Evolutionary conservation across 1,140 invertebrate species (phyloP), one percentile per base, ranked within the genome.

Genomic region (Eciton burchellii): DNA sequence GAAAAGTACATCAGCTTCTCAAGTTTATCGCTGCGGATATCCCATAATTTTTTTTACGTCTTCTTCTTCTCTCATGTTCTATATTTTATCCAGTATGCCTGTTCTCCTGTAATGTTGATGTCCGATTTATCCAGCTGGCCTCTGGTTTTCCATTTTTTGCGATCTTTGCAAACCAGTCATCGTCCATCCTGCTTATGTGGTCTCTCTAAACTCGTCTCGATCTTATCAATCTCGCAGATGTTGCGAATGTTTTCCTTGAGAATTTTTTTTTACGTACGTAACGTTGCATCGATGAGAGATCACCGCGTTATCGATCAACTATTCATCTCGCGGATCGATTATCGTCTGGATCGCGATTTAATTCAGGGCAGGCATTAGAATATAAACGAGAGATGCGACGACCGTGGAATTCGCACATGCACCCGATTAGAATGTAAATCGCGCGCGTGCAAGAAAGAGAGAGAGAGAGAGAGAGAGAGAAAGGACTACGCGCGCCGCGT

Each of bases 391-490:
- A 19, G 57, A 24, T 21, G 59, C 29, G 59, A 9, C 59, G 59
- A 24, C 47, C 21, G 63, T 68, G 62, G 52, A 79, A 79, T 68
- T n/a, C 49, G 62, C 65, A 74, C 62, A 21, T 56, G 43, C 35
- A 68, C 35, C 56, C 74, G 35, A 79, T 79, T 79, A 79, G 74
- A 79, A 79, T 79, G 74, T 43, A 79, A 79, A 79, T 77, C 65
- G 45, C 45, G n/a, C 26, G 6, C 26, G 57, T 14, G 26, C 16
- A 26, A 4, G 45, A 52, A 19, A 59, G 70, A 41, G 16, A 12
- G 29, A 72, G 29, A 72, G 26, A 41, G 26, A 71, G 47, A 70
- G 68, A 71, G 29, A 56, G 60, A 62, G 43, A 49, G 35, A 66
- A 16, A 70, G n/a, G 63, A 54, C 3, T 21, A 24, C n/a, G 43